Base-by-base conservation (phyloP, 2,888 invertebrate species). In the Brachylomia viminalis region DNA sequence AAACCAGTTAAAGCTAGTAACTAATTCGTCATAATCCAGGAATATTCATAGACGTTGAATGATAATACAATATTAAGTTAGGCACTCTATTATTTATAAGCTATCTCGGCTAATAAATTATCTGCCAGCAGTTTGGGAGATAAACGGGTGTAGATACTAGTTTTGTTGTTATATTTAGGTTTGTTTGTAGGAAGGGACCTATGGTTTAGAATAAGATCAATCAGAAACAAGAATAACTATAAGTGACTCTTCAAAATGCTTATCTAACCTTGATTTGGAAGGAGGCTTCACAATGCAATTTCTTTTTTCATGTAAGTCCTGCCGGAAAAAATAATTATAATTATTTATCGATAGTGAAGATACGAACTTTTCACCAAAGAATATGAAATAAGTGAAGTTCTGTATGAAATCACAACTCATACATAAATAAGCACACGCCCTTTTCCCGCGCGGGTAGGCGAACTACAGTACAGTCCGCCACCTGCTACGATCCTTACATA, bases 1-100 rank as follows among this genome's bases (percentile, higher is more conserved):
- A 54, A 61, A 59, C 54, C 27, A n/a, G 70, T 58, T 72, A 59
- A 49, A 68, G 64, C 64, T 61, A 56, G 59, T 20, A 30, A 72
- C 62, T 83, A 79, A 81, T 81, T 83, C 73, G 1, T 52, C n/a
- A 30, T 84, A 84, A 80, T 84, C 80, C 72, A 38, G 56, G 71
- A 81, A 78, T 84, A 86, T 85, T 84, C 86, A 86, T 84, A 81
- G 81, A 84, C 69, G 59, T 58, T 86, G 65, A 84, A 81, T 81
- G 68, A 73, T 81, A 80, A 77, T 69, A 77, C 62, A 85, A 77
- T 77, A 82, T 85, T 84, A 75, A 85, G 58, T 77, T 77, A 68
- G 68, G n/a, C 49, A 42, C 73, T 62, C 45, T 74, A 73, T 79
- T 86, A 84, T 84, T 86, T 86, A 84, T 76, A 81, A 72, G 74